phyloP scores from a whole-genome alignment of 2,888 invertebrate genomes.

The Lapara coniferarum region DNA sequence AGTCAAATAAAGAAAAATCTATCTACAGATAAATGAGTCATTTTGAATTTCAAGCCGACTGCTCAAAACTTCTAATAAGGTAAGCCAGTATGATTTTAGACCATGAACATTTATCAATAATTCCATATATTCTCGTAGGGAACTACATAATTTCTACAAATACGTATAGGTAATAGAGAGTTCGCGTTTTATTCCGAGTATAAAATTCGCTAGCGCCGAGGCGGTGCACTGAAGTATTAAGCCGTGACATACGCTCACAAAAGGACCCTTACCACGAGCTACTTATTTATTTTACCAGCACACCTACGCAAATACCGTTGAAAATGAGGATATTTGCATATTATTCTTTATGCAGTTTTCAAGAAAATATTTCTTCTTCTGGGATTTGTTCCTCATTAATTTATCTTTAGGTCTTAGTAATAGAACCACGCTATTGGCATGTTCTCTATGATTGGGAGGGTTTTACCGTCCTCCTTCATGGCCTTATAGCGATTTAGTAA shows the following conservation, averaged over 20 bases:
- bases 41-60: no score
- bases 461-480: no score
- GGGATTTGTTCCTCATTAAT: background rate
- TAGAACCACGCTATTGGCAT: no score
- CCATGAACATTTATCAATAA: background rate
- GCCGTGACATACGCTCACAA: slow-evolving; percentile 42
- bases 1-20: no score
- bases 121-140: background rate
- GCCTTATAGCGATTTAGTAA: no score
- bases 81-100: background rate
- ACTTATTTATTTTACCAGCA: background rate
- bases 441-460: no score
- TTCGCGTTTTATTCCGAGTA: slow-evolving; percentile 48
- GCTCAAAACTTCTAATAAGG: no score
- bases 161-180: background rate
- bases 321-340: slow-evolving; percentile 2
- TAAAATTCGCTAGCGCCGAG: slow-evolving; percentile 48
- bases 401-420: no score
- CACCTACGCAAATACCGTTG: background rate
- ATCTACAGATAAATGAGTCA: no score
- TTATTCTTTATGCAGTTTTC: background rate
- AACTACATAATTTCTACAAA: no score
- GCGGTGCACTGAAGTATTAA: slow-evolving; percentile 41
- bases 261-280: slow-evolving; percentile 35
- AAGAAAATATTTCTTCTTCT: background rate